Percentiles rank a stretch among this genome's conserved stretches.
Evolutionary conservation across 2,888 invertebrate genomes (phyloP).

Genomic region (Corythucha ciliata): DNA sequence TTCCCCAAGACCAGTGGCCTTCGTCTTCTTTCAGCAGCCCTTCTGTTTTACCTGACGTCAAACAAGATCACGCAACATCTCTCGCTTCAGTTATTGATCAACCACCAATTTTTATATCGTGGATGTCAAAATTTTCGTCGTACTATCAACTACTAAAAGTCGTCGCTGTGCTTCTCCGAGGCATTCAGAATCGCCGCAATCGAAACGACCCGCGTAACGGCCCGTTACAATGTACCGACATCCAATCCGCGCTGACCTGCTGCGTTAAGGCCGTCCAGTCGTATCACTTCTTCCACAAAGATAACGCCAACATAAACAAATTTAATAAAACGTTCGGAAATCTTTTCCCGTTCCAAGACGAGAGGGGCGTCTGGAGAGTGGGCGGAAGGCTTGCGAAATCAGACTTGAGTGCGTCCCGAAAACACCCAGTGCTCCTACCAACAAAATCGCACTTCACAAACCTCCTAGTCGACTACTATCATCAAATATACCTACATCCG

Average conservation of each 20-base stretch:
- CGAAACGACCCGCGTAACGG: neutral
- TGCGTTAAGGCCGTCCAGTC: constrained; percentile 10
- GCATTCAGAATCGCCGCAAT: neutral
- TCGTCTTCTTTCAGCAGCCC: neutral
- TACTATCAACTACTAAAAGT: constrained; percentile 2
- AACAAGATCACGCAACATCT: neutral
- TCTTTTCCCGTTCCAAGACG: constrained; percentile 18
- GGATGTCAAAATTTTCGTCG: constrained; percentile 9
- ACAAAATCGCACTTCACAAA: constrained; percentile 16
- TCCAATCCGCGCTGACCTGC: constrained; percentile 1
- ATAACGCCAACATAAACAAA: no score
- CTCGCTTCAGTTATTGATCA: neutral
- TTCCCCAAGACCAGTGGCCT: neutral
- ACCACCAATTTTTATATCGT: neutral
- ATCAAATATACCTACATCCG: constrained; percentile 14
- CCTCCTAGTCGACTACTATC: constrained; percentile 23
- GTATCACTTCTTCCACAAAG: neutral
- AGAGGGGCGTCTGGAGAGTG: constrained; percentile 16
- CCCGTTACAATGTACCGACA: constrained; percentile 4
- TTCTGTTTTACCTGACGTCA: constrained; percentile 5
- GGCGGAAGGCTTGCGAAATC: constrained; percentile 21
- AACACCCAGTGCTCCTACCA: constrained; percentile 25
- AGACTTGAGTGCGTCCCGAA: neutral
- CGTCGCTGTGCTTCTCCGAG: constrained; percentile 8
- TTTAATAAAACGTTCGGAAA: neutral